Evolutionary conservation across 2,113 vertebrate species (phyloP).

Genomic region (Channa argus): DNA sequence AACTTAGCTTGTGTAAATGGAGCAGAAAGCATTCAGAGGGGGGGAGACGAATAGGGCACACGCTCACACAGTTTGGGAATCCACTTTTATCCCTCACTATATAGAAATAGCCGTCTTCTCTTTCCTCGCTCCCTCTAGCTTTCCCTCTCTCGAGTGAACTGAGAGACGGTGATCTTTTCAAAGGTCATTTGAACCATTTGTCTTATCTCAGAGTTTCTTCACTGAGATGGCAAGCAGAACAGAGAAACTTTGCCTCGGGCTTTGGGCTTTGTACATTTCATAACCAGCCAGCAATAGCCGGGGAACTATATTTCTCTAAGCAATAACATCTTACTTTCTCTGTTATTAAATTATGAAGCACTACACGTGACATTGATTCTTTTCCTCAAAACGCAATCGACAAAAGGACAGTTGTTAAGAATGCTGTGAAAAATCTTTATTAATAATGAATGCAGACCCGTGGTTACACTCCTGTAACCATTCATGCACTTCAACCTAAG

Average conservation of each 20-base stretch:
- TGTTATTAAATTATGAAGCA: conserved; percentile 45
- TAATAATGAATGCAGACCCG: conserved; percentile 48
- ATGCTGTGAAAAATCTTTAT: conserved; percentile 25
- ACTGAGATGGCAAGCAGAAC: conserved; percentile 54
- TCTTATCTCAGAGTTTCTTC: conserved; percentile 74
- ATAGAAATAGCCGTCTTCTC: conserved; percentile 48
- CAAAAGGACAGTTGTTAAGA: conserved; percentile 26
- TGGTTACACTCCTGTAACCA: conserved; percentile 12
- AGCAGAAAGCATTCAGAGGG: conserved; percentile 54
- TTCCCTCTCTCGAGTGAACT: conserved; percentile 35
- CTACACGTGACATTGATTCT: conserved; percentile 32
- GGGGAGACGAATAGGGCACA: conserved; percentile 37
- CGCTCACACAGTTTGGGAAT: conserved; percentile 57
- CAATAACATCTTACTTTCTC: conserved; percentile 27
- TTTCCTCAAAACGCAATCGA: conserved; percentile 23
- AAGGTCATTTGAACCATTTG: conserved; percentile 79
- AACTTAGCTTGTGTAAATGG: conserved; percentile 61
- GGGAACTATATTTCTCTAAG: conserved; percentile 6
- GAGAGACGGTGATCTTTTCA: conserved; percentile 77
- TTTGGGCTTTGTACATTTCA: conserved; percentile 55
- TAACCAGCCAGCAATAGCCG: conserved; percentile 26
- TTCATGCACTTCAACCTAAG: conserved; percentile 17
- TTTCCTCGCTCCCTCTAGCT: conserved; percentile 20
- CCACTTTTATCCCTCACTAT: conserved; percentile 62
- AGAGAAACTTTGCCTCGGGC: conserved; percentile 65